Evolutionary conservation across 1,140 invertebrate genomes (phyloP).

Genomic region (Drosophila tani): DNA sequence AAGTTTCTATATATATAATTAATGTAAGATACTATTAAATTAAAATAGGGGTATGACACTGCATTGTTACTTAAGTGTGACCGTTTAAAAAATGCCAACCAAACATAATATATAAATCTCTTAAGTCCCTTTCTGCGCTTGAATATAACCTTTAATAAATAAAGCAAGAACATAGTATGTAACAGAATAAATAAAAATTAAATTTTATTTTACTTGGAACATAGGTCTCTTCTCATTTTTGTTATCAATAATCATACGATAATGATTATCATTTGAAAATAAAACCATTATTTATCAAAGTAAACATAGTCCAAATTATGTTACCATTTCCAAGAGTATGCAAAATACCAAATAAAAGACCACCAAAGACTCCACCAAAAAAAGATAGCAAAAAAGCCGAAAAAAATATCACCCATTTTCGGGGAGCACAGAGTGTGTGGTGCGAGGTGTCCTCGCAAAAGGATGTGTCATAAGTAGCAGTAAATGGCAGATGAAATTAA

Average conservation of each 20-base stretch:
- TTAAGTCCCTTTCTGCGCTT: not conserved
- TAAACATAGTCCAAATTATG: not conserved
- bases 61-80: not conserved
- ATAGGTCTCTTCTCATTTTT: no score
- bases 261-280: not conserved
- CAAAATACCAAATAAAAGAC: constrained; percentile 27
- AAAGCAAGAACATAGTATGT: no score
- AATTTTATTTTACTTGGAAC: not conserved
- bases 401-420: constrained; percentile 30
- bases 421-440: constrained; percentile 15
- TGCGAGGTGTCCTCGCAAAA: constrained; percentile 41
- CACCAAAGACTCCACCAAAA: constrained; percentile 14
- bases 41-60: no score
- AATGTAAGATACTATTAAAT: not conserved
- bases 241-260: not conserved
- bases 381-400: constrained; percentile 20
- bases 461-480: constrained; percentile 83
- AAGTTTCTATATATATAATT: fast-evolving
- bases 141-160: not conserved
- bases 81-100: no score
- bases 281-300: no score
- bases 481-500: constrained; percentile 83
- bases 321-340: not conserved
- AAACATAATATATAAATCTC: not conserved
- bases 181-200: no score